Conservation (phyloP, 2,113 vertebrate species). For the Circaetus gallicus region DNA sequence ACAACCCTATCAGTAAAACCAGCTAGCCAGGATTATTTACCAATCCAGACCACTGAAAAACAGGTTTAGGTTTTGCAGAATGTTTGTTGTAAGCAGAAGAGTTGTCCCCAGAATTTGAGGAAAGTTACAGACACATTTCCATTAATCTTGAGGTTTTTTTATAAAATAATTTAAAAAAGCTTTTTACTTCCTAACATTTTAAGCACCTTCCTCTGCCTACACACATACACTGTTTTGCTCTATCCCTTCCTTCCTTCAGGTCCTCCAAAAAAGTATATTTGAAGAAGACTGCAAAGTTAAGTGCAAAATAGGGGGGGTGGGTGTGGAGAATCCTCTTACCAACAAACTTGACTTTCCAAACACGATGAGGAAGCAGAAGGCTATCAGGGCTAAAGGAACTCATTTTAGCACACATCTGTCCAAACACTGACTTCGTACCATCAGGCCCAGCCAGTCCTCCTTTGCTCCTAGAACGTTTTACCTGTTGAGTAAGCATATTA, state of each 20-base stretch:
- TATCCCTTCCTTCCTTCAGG: not conserved
- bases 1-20: not conserved
- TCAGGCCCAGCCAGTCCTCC: conserved; percentile 95
- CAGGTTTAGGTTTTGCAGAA: not conserved
- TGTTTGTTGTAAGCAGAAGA: not conserved
- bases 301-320: not conserved
- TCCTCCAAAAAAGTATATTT: not conserved
- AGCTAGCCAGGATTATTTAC: not conserved
- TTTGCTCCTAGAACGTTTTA: conserved; percentile 98
- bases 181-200: not conserved
- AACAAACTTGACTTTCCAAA: conserved; percentile 99
- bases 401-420: conserved; percentile 99
- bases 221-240: not conserved
- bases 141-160: not conserved
- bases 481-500: conserved; percentile 68
- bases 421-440: conserved; percentile 97
- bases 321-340: conserved; percentile 71
- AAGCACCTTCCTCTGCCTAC: not conserved
- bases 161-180: not conserved
- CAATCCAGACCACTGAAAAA: not conserved
- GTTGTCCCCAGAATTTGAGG: not conserved
- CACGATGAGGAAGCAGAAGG: conserved; percentile 93
- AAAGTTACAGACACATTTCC: not conserved
- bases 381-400: conserved; percentile 95
- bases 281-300: not conserved